These are phyloP conservation scores for Ectropis crepuscularia DNA, from an alignment of 2,888 invertebrate species.

Conservation along the genomic window DNA sequence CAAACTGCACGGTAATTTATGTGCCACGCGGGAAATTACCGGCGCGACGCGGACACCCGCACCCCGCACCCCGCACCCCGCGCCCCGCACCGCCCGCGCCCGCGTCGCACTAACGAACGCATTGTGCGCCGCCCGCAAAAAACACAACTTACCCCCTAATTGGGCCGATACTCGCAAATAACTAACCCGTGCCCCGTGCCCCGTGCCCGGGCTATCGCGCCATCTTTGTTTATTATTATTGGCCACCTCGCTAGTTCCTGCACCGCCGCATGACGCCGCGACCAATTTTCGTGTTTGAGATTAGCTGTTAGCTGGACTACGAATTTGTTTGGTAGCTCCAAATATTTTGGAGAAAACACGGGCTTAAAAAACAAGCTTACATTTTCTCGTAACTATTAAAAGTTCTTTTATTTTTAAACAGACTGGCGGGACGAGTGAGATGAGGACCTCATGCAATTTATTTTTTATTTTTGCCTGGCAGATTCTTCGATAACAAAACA, in stretches of 20 bases:
- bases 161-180: conserved; percentile 42
- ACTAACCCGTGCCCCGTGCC: conserved; percentile 33
- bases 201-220: conserved; percentile 27
- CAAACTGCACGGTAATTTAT: conserved; percentile 64
- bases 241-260: conserved; percentile 22
- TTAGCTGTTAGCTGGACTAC: background rate
- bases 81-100: conserved; percentile 19
- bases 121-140: conserved; percentile 40
- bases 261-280: conserved; percentile 1
- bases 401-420: too few species aligned
- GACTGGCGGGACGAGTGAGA: too few species aligned
- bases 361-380: too few species aligned
- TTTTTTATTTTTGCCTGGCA: too few species aligned
- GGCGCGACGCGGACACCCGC: conserved; percentile 39
- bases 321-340: too few species aligned
- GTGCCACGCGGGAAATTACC: conserved; percentile 68
- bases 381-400: too few species aligned
- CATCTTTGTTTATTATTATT: conserved; percentile 44
- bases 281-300: conserved; percentile 22
- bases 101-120: conserved; percentile 38
- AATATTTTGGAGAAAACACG: too few species aligned
- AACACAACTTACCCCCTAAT: conserved; percentile 41
- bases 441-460: too few species aligned
- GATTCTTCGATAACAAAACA: too few species aligned
- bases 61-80: conserved; percentile 25